These are phyloP conservation scores for Petroica traversi DNA, from an alignment of 2,113 vertebrate genomes.

Conservation along the genomic window DNA sequence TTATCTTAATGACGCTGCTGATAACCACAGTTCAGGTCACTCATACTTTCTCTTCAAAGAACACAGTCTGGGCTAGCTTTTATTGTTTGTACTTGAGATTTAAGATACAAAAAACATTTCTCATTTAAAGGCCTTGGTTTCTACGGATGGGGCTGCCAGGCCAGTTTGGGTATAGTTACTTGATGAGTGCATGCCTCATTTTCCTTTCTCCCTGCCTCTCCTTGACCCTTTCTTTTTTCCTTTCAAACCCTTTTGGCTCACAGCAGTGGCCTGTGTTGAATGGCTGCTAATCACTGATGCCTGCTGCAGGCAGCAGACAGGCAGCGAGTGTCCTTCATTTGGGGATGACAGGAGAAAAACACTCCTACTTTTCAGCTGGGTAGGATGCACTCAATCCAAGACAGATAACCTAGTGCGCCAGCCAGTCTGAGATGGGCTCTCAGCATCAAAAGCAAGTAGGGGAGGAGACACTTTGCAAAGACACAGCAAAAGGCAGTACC, in stretches of 20 bases:
- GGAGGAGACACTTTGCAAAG: neutral
- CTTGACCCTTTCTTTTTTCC: neutral
- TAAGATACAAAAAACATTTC: conserved; percentile 75
- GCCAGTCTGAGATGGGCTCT: conserved; percentile 2
- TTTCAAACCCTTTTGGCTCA: conserved; percentile 13
- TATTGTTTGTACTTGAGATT: conserved; percentile 77
- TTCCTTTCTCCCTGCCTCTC: conserved; percentile 14
- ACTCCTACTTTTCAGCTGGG: conserved; percentile 1
- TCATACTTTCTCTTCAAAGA: conserved; percentile 71
- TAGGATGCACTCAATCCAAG: neutral
- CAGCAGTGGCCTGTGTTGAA: conserved; percentile 6
- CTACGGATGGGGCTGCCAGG: conserved; percentile 70
- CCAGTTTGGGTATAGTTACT: conserved; percentile 54
- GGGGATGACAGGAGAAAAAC: neutral
- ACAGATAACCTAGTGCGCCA: conserved; percentile 1
- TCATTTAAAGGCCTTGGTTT: conserved; percentile 80
- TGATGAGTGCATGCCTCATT: neutral
- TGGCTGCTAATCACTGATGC: conserved; percentile 7
- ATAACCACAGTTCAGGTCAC: conserved; percentile 78
- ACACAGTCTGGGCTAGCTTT: conserved; percentile 60
- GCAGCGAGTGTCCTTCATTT: neutral
- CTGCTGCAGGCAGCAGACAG: conserved; percentile 41
- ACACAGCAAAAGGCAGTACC: neutral
- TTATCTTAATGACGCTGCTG: conserved; percentile 78
- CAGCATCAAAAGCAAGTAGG: neutral